A percentile compares a stretch with the other conserved stretches of the same genome.
phyloP scores from a whole-genome alignment of 2,888 invertebrate genomes.

The Hyposoter didymator region DNA sequence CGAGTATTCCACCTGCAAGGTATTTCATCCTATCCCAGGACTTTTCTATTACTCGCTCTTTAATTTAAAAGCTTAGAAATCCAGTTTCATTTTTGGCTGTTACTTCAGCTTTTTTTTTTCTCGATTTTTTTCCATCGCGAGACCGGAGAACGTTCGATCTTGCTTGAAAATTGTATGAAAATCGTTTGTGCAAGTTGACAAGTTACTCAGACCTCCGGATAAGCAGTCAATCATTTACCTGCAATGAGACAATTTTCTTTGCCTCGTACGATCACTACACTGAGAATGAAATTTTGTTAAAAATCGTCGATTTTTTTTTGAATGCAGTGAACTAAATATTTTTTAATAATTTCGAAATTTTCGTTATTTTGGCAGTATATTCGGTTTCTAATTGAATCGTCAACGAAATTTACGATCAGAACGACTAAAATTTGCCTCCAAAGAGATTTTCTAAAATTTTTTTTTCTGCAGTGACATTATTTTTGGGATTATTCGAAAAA shows the following conservation, averaged over 20 bases:
- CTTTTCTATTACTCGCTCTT: neutral
- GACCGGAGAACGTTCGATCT: too few relatives aligned
- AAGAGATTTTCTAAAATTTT: too few relatives aligned
- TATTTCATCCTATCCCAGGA: neutral
- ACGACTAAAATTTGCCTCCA: too few relatives aligned
- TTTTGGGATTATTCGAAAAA: too few relatives aligned
- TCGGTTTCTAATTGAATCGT: too few relatives aligned
- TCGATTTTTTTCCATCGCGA: neutral
- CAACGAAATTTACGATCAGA: too few relatives aligned
- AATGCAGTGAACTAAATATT: too few relatives aligned
- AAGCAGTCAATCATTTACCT: neutral
- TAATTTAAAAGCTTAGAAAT: slow-evolving; percentile 18
- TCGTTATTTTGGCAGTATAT: too few relatives aligned
- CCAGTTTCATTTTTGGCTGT: neutral
- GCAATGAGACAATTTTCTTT: neutral
- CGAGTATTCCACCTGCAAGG: slow-evolving; percentile 6
- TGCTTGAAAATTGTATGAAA: neutral
- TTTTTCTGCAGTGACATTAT: too few relatives aligned
- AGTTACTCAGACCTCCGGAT: neutral
- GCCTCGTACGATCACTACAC: neutral
- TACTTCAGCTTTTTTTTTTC: neutral
- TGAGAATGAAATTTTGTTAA: too few relatives aligned
- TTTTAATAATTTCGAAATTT: too few relatives aligned
- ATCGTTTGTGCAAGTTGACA: neutral
- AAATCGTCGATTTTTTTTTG: too few relatives aligned